Evolutionary conservation across 2,797 vertebrate genomes (phyloP).

Genomic region (Sebastes oblongus): DNA sequence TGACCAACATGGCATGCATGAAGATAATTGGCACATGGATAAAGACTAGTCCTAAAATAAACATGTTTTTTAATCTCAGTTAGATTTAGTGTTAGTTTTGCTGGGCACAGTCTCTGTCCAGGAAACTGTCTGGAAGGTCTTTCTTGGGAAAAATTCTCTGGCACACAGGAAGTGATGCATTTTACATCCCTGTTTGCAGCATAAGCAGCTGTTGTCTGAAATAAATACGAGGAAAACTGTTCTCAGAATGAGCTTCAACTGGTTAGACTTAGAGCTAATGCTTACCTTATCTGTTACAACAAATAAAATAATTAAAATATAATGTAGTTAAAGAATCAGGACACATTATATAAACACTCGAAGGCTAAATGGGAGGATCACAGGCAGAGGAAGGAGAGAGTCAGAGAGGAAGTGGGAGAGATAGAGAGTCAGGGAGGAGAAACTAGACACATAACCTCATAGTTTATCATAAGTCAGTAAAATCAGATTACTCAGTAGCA

Average conservation of each 20-base stretch:
- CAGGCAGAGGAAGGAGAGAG: constrained; percentile 18
- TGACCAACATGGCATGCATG: not conserved
- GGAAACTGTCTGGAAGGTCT: constrained; percentile 29
- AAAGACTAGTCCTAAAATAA: not conserved
- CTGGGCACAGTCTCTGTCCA: constrained; percentile 1
- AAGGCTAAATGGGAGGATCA: constrained; percentile 11
- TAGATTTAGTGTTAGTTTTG: not conserved
- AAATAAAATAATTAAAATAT: not conserved
- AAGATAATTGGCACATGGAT: not conserved
- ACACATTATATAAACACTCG: not conserved
- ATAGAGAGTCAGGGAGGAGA: not conserved
- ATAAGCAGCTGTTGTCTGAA: constrained; percentile 14
- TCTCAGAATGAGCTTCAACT: not conserved
- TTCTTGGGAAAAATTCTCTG: constrained; percentile 8
- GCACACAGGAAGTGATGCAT: constrained; percentile 42
- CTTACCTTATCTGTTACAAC: not conserved
- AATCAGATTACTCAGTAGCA: not conserved
- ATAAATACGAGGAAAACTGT: not conserved
- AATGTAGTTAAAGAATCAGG: not conserved
- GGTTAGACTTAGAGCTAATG: not conserved
- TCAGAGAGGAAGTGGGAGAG: not conserved
- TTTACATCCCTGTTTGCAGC: constrained; percentile 2
- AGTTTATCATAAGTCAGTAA: constrained; percentile 1
- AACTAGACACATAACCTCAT: not conserved
- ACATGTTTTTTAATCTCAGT: not conserved